Evolutionary conservation across 2,888 invertebrate genomes (phyloP), one percentile per base, ranked within the genome.

Genomic region (Arge pagana): DNA sequence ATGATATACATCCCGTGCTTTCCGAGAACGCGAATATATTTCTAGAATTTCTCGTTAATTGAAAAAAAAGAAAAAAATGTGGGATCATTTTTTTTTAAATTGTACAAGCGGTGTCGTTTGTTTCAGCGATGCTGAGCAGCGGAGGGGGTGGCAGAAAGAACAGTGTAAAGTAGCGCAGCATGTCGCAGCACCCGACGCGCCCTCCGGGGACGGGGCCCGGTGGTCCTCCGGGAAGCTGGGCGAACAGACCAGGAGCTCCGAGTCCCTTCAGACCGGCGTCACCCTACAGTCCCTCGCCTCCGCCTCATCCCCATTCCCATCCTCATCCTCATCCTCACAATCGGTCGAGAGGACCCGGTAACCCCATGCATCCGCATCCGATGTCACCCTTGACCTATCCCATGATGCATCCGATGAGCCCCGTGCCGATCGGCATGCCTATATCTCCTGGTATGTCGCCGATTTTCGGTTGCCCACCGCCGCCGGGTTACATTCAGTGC

Each of bases 271-370:
- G 89, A 26, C 86, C 89, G 24, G 85, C 87, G 10, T 89, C 89
- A 28, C 89, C 90, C 41, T 89, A 88, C 82, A 84, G 85, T 6
- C 86, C 88, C 1, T 86, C 88, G 61, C 87, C 89, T 1, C 87
- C 87, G n/a, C 87, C 87, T 3, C 59, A 57, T 50, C 67, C 39
- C 63, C 69, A 35, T 45, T 23, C 45, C 11, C 61, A 61, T 52
- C 63, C 60, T 35, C 62, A 63, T 39, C 56, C 59, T 35, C 41
- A 57, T 50, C 41, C 58, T 24, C 33, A 45, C n/a, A 45, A 45
- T 33, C 45, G 45, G 15, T 45, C 45, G 11, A 21, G 45, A 31
- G 45, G 45, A 15, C 58, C 66, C 48, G 53, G 50, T 2, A 50
- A 57, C 63, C 61, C 24, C 7, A 57, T 52, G 11, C 62, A 55